Conservation (phyloP, 1,140 invertebrate genomes). For the Drosophila chauvacae region DNA sequence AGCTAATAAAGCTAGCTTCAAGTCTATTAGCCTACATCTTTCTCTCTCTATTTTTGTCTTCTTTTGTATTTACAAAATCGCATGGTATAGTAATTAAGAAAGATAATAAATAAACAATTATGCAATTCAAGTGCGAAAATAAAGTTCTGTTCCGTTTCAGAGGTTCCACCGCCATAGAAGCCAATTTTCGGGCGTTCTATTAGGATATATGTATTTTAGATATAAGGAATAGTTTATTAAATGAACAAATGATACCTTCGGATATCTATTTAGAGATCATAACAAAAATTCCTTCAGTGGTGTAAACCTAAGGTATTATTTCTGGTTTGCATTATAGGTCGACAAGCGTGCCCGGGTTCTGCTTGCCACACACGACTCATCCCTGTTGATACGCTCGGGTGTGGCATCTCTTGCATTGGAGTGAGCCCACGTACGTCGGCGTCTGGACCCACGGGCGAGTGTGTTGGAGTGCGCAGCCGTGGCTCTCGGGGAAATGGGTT, state of each 20-base stretch:
- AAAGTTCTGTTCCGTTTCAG: neutral
- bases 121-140: neutral
- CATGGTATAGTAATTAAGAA: neutral
- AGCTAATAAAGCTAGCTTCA: neutral
- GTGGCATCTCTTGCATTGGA: accelerated
- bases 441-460: neutral
- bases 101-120: neutral
- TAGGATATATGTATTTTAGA: neutral
- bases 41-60: neutral
- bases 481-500: neutral
- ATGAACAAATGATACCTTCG: too few species aligned
- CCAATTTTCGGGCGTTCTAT: too few species aligned
- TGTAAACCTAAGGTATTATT: neutral
- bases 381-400: neutral
- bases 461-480: neutral
- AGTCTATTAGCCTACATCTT: neutral
- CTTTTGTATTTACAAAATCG: neutral
- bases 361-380: conserved; percentile 18
- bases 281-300: too few species aligned
- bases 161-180: too few species aligned
- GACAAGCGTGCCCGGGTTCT: conserved; percentile 14
- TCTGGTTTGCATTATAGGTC: neutral
- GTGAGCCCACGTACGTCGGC: neutral
- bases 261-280: too few species aligned
- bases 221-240: neutral